A percentile compares a stretch with the other conserved stretches of the same genome.
Evolutionary conservation across 2,888 invertebrate species (phyloP).

Genomic region (Pardosa pseudoannulata): DNA sequence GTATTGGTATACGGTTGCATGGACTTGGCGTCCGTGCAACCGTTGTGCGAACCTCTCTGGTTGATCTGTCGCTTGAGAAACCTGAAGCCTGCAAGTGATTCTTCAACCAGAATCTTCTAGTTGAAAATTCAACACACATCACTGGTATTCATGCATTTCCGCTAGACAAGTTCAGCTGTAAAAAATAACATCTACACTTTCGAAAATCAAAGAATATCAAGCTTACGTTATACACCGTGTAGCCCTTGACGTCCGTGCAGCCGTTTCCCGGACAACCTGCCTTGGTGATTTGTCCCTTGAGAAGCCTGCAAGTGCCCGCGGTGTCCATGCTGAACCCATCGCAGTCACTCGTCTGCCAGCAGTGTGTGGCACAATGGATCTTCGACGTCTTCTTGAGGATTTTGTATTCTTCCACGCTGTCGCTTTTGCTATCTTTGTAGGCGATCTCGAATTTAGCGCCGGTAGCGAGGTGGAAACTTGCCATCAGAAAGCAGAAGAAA

Average conservation of each 20-base stretch:
- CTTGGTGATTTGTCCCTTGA: slow-evolving; percentile 30
- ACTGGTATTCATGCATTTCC: too few relatives aligned
- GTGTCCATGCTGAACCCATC: slow-evolving; percentile 56
- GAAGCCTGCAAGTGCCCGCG: slow-evolving; percentile 23
- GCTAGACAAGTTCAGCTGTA: too few relatives aligned
- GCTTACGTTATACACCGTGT: slow-evolving; percentile 46
- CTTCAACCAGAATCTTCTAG: too few relatives aligned
- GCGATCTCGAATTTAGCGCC: slow-evolving; percentile 42
- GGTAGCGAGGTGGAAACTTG: neutral
- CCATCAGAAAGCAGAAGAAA: neutral
- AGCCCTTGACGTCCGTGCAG: slow-evolving; percentile 27
- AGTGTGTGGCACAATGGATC: slow-evolving; percentile 45
- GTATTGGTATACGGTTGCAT: too few relatives aligned
- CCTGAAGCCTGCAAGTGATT: too few relatives aligned
- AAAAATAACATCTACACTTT: too few relatives aligned
- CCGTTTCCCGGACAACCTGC: slow-evolving; percentile 34
- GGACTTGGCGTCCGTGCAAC: too few relatives aligned
- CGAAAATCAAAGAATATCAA: too few relatives aligned
- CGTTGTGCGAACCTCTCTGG: too few relatives aligned
- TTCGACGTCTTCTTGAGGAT: slow-evolving; percentile 26
- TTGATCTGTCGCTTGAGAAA: too few relatives aligned
- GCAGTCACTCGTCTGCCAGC: slow-evolving; percentile 29
- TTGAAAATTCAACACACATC: too few relatives aligned
- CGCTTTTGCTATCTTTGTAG: slow-evolving; percentile 38
- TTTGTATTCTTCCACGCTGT: slow-evolving; percentile 21